Percentiles rank a stretch among this genome's conserved stretches.
phyloP scores from a whole-genome alignment of 1,140 invertebrate genomes.

The Danaus plexippus region DNA sequence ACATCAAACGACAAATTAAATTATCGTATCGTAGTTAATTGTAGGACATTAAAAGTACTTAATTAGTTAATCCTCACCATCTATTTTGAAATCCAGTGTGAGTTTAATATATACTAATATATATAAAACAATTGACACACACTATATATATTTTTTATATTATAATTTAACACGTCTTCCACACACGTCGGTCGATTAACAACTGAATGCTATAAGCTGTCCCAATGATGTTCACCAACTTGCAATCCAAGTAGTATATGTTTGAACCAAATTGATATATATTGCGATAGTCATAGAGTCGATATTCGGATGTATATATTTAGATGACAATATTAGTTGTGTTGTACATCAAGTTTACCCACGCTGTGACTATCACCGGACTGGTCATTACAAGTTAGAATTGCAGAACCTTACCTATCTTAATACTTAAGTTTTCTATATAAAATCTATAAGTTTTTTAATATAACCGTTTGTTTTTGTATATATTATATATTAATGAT shows the following conservation, averaged over 20 bases:
- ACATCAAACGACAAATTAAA: too few species aligned
- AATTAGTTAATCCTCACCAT: constrained; percentile 31
- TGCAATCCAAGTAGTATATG: constrained; percentile 18
- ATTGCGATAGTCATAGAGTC: constrained; percentile 17
- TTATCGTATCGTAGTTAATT: too few species aligned
- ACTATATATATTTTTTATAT: constrained; percentile 24
- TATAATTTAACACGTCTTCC: constrained; percentile 26
- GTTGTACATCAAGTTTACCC: constrained; percentile 18
- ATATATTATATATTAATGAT: too few species aligned
- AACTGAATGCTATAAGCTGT: constrained; percentile 35
- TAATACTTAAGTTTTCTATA: too few species aligned
- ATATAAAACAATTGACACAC: constrained; percentile 19
- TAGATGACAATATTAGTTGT: too few species aligned
- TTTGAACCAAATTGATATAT: constrained; percentile 21
- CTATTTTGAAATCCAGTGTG: constrained; percentile 58
- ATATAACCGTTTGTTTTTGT: too few species aligned
- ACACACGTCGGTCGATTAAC: constrained; percentile 17
- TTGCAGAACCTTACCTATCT: too few species aligned
- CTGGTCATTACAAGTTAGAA: too few species aligned
- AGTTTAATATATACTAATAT: constrained; percentile 14
- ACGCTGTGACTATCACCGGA: constrained; percentile 6
- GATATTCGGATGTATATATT: constrained; percentile 6
- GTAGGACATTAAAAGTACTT: too few species aligned
- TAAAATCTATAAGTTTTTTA: too few species aligned
- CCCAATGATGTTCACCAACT: constrained; percentile 36